Base-by-base conservation (phyloP, 2,797 vertebrate genomes). In the Macrochelys suwanniensis region DNA sequence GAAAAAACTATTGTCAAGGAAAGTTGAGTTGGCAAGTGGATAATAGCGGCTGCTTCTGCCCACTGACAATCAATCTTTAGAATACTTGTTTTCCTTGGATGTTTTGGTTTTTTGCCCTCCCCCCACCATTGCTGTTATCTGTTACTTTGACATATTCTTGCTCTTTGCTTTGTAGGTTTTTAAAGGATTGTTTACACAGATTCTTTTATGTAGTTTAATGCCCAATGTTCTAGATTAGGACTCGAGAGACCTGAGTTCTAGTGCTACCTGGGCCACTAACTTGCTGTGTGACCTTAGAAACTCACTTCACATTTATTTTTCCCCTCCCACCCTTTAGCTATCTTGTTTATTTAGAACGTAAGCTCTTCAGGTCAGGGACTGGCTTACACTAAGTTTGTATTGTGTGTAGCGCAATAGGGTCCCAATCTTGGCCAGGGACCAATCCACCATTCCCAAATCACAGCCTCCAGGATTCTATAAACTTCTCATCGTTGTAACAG, bases 41-140 rank as follows among this genome's bases (percentile, higher is more conserved):
- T 59, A 92, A 89, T 59, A 11, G 15, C 25, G 90, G 17, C 6
- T 92, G 84, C 82, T 97, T 89, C 86, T 85, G 68, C 65, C n/a
- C 79, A 81, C 42, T 47, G 8, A 57, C 11, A 90, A 28, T 11
- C 65, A 85, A 2, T 25, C 12, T 79, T 10, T 85, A 65, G 47
- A 85, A 89, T n/a, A 26, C 26, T 7, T 50, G 0, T 19, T 92
- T 93, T 56, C 31, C 21, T 61, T 95, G 21, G 37, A 4, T 88
- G 1, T 49, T 53, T 57, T 84, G 28, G 8, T 65, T 12, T 37
- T 45, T 31, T 84, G 47, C 50, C 4, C 74, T 45, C 88, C n/a
- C 57, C 42, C 89, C 49, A 56, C 57, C 82, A 76, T 53, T 82
- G 85, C n/a, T 89, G 82, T 84, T 33, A 85, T 47, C 45, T 95